These are phyloP conservation scores for Megalops atlanticus DNA, from an alignment of 2,113 vertebrate genomes.

Conservation along the genomic window DNA sequence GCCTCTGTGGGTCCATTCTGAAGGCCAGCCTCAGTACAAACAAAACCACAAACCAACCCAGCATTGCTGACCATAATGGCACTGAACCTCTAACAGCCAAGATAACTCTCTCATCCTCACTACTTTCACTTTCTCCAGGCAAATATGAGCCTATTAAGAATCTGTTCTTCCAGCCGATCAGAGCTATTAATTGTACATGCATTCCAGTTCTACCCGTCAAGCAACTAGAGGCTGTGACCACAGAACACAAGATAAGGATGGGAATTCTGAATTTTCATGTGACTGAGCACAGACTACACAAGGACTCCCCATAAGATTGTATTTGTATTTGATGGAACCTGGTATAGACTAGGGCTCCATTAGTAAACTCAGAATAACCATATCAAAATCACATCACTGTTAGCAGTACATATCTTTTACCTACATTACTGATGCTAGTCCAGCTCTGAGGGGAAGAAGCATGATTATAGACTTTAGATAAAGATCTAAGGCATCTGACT, in stretches of 20 bases:
- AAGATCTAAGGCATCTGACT: not conserved
- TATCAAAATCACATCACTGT: not conserved
- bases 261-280: not conserved
- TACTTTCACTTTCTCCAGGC: not conserved
- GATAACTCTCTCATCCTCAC: not conserved
- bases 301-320: not conserved
- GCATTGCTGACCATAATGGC: too few relatives aligned
- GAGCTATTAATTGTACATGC: too few relatives aligned
- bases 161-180: not conserved
- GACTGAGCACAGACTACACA: not conserved
- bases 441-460: not conserved
- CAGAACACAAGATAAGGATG: not conserved
- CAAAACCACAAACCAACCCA: too few relatives aligned
- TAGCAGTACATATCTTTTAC: not conserved
- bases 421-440: too few relatives aligned
- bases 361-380: not conserved
- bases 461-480: not conserved
- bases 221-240: not conserved
- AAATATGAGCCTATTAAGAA: too few relatives aligned
- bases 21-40: too few relatives aligned
- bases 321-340: not conserved
- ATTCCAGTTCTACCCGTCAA: too few relatives aligned
- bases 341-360: not conserved
- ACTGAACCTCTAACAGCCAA: too few relatives aligned
- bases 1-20: too few relatives aligned